Evolutionary conservation across 2,888 invertebrate genomes (phyloP), one percentile per base, ranked within the genome.

Genomic region (Macrophya annulata): DNA sequence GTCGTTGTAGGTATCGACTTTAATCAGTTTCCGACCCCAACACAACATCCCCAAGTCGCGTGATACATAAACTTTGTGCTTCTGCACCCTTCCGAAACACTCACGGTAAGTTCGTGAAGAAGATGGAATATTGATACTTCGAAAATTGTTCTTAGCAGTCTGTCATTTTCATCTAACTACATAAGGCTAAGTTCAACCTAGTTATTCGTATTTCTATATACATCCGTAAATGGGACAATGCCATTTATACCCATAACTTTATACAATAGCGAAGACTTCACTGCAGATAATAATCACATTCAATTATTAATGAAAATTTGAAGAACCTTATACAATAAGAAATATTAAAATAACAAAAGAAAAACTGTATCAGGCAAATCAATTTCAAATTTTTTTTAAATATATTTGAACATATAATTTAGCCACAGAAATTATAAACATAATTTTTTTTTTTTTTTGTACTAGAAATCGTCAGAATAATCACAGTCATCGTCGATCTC

Each of bases 81-180:
- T 68, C 12, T 8, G n/a, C 68, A 68, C 17, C 68, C 68, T 68
- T 68, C 17, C 37, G 68, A 25, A 68, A 31, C 17, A 68, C 68
- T 68, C 55, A 17, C 37, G 1, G 15, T 37, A 68, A 68, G 31
- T 68, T 68, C 0, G 8, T 17, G 31, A 68, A 68, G 68, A 68
- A 68, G 68, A 68, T 68, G 68, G 31, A 68, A 68, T 68, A 68
- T 68, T 62, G 25, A 25, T 68, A 68, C 68, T 68, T 31, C 31
- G 68, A 37, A 68, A 37, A 68, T 37, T 68, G 68, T 37, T 31
- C 68, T 68, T 37, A 37, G 17, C 68, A 68, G 31, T 37, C 37
- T 68, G 68, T 68, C 68, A 68, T 68, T 37, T 68, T 68, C 68
- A 68, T 68, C 68, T 37, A 37, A 31, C 68, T 17, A 62, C 12